Evolutionary conservation across 2,113 vertebrate genomes (phyloP), one percentile per base, ranked within the genome.

Genomic region (Pterocles gutturalis): DNA sequence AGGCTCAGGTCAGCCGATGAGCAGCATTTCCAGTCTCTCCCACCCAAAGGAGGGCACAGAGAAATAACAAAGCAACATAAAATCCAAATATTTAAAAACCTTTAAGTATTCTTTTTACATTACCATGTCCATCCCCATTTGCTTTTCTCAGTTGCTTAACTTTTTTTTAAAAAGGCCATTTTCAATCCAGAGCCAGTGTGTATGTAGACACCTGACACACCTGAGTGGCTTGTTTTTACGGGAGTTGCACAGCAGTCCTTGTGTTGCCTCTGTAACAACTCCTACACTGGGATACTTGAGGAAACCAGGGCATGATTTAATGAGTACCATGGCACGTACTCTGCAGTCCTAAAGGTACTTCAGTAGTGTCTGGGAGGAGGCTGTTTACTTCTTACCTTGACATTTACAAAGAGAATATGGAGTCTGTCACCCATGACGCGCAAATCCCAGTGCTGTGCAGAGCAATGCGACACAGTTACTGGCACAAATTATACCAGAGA

Each of bases 251-350:
- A 80, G 64, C 1, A 61, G 48, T 21, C 76, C 60, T 48, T 67
- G 70, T 49, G 86, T 93, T 87, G 51, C 62, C 91, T 87, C 94
- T 93, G 94, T 60, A 88, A 86, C 89, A 89, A 85, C 87, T 96
- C 87, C 94, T 83, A 91, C 87, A 57, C 60, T 4, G 48, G 89
- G 83, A 62, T 28, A 72, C 89, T 79, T 65, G 87, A 93, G 73
- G 89, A 96, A 96, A 91, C 58, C 87, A 93, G 96, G 87, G 81
- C 94, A 94, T 64, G 79, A 79, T 57, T 85, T 94, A 89, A 89
- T 78, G 60, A 96, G 61, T 29, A 91, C 73, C 70, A 34, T 28
- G 45, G 82, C 91, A 96, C 7, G 2, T 79, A 89, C 29, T 48
- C 48, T 48, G 55, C 17, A 81, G 93, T 86, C 83, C 88, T 82